Percentiles rank a stretch among this genome's conserved stretches.
Evolutionary conservation across 2,113 vertebrate species (phyloP).

Genomic region (Tragelaphus strepsiceros): DNA sequence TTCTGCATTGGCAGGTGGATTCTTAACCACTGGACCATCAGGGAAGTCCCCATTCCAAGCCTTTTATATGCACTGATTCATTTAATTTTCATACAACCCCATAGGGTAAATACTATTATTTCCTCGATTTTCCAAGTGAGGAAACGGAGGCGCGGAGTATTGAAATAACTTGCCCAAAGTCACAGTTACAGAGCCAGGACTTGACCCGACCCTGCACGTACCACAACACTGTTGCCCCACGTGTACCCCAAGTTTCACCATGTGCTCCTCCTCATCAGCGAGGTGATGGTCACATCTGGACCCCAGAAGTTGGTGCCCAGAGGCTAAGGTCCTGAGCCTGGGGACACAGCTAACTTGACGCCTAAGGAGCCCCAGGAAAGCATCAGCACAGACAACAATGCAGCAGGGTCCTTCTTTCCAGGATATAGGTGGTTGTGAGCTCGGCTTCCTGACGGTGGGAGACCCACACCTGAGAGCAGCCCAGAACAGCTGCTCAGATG

Average conservation of each 20-base stretch:
- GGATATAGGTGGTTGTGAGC: accelerated
- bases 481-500: neutral
- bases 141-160: neutral
- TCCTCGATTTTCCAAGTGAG: neutral
- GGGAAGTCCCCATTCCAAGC: neutral
- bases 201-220: neutral
- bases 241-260: neutral
- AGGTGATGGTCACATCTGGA: neutral
- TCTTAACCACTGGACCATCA: neutral
- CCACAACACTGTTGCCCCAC: neutral
- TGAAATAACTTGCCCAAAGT: neutral
- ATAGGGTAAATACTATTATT: neutral
- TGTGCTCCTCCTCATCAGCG: accelerated
- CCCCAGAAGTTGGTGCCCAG: neutral
- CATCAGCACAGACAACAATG: neutral
- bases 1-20: neutral
- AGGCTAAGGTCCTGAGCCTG: neutral
- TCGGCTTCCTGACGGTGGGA: neutral
- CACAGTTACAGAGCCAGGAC: neutral
- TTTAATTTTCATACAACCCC: neutral
- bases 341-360: neutral
- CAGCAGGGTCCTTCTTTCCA: neutral
- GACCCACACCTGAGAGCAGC: accelerated
- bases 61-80: neutral
- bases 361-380: neutral